Conservation (phyloP, 1,140 invertebrate species). For the Coelopa frigida region DNA sequence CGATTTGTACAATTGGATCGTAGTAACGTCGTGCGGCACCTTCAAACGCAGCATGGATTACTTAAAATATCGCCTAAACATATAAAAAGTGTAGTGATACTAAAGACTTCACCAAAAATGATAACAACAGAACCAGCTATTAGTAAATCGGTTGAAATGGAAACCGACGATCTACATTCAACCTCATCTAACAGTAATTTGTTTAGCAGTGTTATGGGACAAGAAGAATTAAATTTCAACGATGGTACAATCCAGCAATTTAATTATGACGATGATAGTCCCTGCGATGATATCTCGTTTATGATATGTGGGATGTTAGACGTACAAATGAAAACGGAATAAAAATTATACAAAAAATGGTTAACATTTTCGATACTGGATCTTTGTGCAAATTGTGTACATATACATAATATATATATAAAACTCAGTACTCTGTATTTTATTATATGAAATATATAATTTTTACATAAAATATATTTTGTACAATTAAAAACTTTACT, state of each 20-base stretch:
- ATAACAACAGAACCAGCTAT: slow-evolving; percentile 2
- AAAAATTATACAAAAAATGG: too few relatives aligned
- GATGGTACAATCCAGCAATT: too few relatives aligned
- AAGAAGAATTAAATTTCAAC: too few relatives aligned
- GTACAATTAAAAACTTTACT: too few relatives aligned
- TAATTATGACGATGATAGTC: slow-evolving; percentile 4
- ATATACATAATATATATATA: too few relatives aligned
- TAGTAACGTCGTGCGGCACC: slow-evolving; percentile 13
- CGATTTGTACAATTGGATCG: slow-evolving; percentile 14
- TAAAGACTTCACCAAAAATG: background rate
- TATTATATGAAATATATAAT: too few relatives aligned
- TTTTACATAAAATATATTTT: too few relatives aligned
- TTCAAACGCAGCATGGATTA: slow-evolving; percentile 12
- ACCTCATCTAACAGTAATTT: too few relatives aligned
- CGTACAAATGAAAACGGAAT: slow-evolving; percentile 7
- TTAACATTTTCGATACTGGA: too few relatives aligned
- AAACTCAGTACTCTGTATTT: too few relatives aligned
- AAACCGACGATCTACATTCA: background rate
- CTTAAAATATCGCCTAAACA: slow-evolving; percentile 4
- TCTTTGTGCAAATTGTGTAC: too few relatives aligned
- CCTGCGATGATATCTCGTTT: slow-evolving; percentile 11
- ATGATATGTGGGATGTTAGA: slow-evolving; percentile 16
- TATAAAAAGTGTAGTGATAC: slow-evolving; percentile 11
- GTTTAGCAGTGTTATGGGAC: too few relatives aligned
- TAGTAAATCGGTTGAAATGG: background rate